Evolutionary conservation across 2,888 invertebrate genomes (phyloP).

Genomic region (Volucella inanis): DNA sequence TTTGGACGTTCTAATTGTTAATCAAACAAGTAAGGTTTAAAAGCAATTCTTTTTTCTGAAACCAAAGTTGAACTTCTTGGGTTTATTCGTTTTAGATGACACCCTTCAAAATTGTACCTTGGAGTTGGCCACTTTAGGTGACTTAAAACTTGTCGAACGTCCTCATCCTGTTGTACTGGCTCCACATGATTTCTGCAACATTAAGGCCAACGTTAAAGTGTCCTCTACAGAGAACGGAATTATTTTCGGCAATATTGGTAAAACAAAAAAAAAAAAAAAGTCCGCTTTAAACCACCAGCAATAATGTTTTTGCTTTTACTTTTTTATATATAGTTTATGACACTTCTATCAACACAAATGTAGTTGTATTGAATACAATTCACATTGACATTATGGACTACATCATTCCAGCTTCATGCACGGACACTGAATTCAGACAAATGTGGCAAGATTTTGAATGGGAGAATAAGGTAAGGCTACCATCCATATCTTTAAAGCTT

Average conservation of each 20-base stretch:
- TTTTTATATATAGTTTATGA: slow-evolving; percentile 90
- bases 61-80: neutral
- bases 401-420: slow-evolving; percentile 96
- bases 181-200: slow-evolving; percentile 98
- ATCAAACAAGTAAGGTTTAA: slow-evolving; percentile 92
- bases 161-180: slow-evolving; percentile 97
- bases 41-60: neutral
- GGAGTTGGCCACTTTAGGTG: slow-evolving; percentile 98
- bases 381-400: slow-evolving; percentile 99
- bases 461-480: slow-evolving; percentile 95
- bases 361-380: slow-evolving; percentile 99
- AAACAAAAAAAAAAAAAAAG: slow-evolving; percentile 72
- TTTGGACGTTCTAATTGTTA: slow-evolving; percentile 98
- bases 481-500: neutral
- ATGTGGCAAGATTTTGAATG: slow-evolving; percentile 99
- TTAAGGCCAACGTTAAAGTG: slow-evolving; percentile 99
- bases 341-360: slow-evolving; percentile 90
- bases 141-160: slow-evolving; percentile 98
- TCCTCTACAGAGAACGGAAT: slow-evolving; percentile 99
- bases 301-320: neutral
- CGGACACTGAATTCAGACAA: slow-evolving; percentile 97
- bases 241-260: slow-evolving; percentile 99
- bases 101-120: slow-evolving; percentile 98
- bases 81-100: slow-evolving; percentile 85
- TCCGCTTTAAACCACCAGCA: neutral